Evolutionary conservation across 2,797 vertebrate genomes (phyloP).

Genomic region (Carcharodon carcharias): DNA sequence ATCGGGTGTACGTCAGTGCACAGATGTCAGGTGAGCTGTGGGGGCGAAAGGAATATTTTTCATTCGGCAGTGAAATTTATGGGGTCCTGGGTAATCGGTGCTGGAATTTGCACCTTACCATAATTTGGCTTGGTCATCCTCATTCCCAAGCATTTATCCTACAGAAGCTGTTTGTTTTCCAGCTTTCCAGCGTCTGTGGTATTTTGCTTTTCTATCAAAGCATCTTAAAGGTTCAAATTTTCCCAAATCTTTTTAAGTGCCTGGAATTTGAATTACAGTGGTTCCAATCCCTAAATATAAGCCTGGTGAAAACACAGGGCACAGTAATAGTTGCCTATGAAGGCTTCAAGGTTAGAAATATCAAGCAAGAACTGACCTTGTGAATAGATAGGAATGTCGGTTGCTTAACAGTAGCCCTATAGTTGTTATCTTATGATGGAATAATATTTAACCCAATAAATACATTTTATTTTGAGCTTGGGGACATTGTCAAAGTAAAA

Average conservation of each 20-base stretch:
- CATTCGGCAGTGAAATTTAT: too few species aligned
- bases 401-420: neutral
- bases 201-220: neutral
- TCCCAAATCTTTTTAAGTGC: neutral
- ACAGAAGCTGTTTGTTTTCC: neutral
- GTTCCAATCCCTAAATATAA: neutral
- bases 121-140: too few species aligned
- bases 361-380: neutral
- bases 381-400: neutral
- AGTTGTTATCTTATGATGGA: neutral
- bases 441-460: neutral
- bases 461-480: neutral
- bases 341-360: neutral
- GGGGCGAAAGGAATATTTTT: too few species aligned
- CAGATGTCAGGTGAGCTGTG: too few species aligned
- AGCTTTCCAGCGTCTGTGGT: neutral
- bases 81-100: too few species aligned
- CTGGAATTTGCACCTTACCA: too few species aligned
- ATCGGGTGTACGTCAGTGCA: too few species aligned
- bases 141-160: neutral
- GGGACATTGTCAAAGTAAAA: neutral
- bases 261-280: neutral
- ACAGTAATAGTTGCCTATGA: neutral
- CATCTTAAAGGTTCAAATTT: neutral
- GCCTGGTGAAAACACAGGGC: neutral